Conservation (phyloP, 2,888 invertebrate genomes). For the Geophilus truncorum region DNA sequence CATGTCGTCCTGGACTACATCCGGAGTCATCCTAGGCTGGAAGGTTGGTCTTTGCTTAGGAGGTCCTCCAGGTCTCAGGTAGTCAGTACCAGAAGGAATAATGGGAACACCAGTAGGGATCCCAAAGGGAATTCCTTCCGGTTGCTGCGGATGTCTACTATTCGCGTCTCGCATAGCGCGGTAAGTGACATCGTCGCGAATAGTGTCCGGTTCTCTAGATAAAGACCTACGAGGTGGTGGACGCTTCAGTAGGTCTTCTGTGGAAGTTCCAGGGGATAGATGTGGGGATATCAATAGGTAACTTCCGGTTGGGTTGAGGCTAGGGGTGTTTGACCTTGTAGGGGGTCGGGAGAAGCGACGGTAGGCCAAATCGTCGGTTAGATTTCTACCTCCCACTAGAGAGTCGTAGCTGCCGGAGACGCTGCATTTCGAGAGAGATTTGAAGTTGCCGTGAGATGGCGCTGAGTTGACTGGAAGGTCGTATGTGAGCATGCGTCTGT, state of each 20-base stretch:
- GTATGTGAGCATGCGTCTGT: slow-evolving; percentile 53
- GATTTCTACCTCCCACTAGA: slow-evolving; percentile 55
- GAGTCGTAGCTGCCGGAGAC: slow-evolving; percentile 34
- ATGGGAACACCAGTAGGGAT: slow-evolving; percentile 80
- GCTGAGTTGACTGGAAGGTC: background rate
- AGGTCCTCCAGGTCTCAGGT: slow-evolving; percentile 52
- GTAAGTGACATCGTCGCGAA: slow-evolving; percentile 77
- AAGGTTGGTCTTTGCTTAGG: slow-evolving; percentile 61
- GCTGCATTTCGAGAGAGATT: slow-evolving; percentile 36
- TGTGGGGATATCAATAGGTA: slow-evolving; percentile 67
- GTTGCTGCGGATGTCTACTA: slow-evolving; percentile 68
- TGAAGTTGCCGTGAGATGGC: slow-evolving; percentile 43
- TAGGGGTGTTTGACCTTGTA: slow-evolving; percentile 39
- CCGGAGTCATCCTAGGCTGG: slow-evolving; percentile 66
- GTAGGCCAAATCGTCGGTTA: slow-evolving; percentile 75
- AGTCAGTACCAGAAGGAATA: slow-evolving; percentile 73
- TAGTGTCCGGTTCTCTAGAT: slow-evolving; percentile 60
- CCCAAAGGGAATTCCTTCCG: slow-evolving; percentile 64
- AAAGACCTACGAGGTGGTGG: background rate
- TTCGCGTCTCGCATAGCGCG: slow-evolving; percentile 74
- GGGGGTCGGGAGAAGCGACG: slow-evolving; percentile 56
- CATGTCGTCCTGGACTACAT: slow-evolving; percentile 78
- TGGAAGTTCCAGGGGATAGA: slow-evolving; percentile 47
- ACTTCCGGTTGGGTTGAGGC: slow-evolving; percentile 48
- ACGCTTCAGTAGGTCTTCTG: slow-evolving; percentile 28